Evolutionary conservation across 2,888 invertebrate genomes (phyloP).

Genomic region (Andrena haemorrhoa): DNA sequence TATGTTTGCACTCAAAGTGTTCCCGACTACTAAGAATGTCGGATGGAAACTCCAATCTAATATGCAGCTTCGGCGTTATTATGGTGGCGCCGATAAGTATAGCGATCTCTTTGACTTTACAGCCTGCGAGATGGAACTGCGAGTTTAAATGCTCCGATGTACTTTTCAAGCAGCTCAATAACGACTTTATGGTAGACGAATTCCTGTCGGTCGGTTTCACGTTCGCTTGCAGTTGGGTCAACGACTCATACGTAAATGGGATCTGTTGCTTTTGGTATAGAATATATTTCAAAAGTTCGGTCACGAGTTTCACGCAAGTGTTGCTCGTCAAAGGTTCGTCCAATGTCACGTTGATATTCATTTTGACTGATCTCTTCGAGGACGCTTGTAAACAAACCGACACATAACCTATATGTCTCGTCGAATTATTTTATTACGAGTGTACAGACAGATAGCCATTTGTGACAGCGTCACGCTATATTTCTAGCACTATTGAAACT

Average conservation of each 20-base stretch:
- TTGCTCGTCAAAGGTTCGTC: conserved; percentile 83
- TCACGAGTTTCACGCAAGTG: conserved; percentile 81
- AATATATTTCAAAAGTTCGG: conserved; percentile 83
- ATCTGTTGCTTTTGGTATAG: conserved; percentile 85
- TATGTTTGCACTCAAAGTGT: conserved; percentile 81
- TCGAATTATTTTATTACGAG: neutral
- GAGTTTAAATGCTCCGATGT: conserved; percentile 77
- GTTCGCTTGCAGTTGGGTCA: conserved; percentile 76
- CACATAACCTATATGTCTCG: conserved; percentile 13
- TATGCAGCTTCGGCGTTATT: conserved; percentile 81
- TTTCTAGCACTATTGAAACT: neutral
- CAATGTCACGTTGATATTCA: conserved; percentile 77
- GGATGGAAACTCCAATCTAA: conserved; percentile 78
- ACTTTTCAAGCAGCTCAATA: conserved; percentile 72
- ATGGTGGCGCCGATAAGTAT: conserved; percentile 83
- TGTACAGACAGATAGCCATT: neutral
- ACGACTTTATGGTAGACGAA: conserved; percentile 69
- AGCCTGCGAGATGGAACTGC: conserved; percentile 75
- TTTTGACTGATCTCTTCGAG: conserved; percentile 61
- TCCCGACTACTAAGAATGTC: conserved; percentile 76
- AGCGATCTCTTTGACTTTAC: conserved; percentile 80
- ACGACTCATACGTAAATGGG: conserved; percentile 82
- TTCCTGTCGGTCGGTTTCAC: conserved; percentile 78
- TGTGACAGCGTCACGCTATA: neutral
- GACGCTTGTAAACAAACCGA: neutral